A percentile compares a stretch with the other conserved stretches of the same genome.
These are phyloP conservation scores for Gymnodraco acuticeps DNA, from an alignment of 2,797 vertebrate genomes.

Conservation along the genomic window DNA sequence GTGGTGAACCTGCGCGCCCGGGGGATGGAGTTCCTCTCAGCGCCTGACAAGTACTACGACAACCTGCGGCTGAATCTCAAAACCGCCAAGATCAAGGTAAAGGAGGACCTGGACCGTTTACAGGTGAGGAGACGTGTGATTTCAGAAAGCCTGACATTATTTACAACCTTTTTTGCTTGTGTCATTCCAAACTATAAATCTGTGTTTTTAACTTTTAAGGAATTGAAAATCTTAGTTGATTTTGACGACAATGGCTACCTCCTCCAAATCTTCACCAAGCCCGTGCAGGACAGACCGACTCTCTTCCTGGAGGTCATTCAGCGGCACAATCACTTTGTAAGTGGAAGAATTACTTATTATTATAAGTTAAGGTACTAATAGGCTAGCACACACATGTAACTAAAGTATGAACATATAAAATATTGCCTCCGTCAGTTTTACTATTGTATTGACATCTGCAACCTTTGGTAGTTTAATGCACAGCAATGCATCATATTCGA, in stretches of 20 bases:
- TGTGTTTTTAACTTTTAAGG: conserved; percentile 66
- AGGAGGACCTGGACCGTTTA: conserved; percentile 86
- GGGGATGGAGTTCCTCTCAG: conserved; percentile 87
- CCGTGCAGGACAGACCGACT: conserved; percentile 88
- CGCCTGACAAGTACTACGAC: conserved; percentile 85
- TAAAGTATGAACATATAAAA: no score
- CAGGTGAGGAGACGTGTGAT: conserved; percentile 76
- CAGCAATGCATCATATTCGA: no score
- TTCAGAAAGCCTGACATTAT: neutral
- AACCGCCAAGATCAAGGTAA: conserved; percentile 88
- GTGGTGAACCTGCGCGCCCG: conserved; percentile 85
- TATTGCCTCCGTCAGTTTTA: no score
- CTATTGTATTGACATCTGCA: no score
- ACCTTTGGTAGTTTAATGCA: no score
- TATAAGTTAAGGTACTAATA: no score
- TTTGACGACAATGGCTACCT: conserved; percentile 91
- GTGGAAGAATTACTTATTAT: conserved; percentile 41
- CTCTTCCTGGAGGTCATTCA: conserved; percentile 91
- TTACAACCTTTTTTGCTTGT: neutral
- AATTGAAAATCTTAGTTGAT: conserved; percentile 88
- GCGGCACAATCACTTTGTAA: conserved; percentile 87
- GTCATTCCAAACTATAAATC: neutral
- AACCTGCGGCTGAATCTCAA: conserved; percentile 83
- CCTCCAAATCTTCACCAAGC: conserved; percentile 91
- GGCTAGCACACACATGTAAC: no score